Conservation (phyloP, 92 coral and sea anemone species). For the Montipora capitata region DNA sequence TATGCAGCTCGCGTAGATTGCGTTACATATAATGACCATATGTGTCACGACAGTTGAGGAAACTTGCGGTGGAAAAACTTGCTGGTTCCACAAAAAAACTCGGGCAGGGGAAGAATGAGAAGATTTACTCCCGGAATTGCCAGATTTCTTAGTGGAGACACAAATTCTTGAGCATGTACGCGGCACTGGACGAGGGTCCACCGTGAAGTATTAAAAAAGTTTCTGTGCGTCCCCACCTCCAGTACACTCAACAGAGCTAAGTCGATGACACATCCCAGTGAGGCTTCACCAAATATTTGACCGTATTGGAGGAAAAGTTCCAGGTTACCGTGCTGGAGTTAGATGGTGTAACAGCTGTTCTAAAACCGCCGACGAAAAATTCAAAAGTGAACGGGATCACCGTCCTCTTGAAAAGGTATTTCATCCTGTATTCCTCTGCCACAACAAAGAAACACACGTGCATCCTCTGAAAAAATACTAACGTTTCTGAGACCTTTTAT, state of each 20-base stretch:
- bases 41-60: not conserved
- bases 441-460: not conserved
- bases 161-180: not conserved
- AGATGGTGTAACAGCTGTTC: not conserved
- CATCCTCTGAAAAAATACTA: not conserved
- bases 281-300: not conserved
- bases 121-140: not conserved
- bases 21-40: not conserved
- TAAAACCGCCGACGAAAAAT: not conserved
- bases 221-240: conserved; percentile 11
- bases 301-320: not conserved
- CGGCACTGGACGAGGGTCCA: not conserved
- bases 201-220: not conserved
- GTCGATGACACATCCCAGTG: not conserved
- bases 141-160: not conserved
- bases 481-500: not conserved
- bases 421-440: not conserved
- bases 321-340: not conserved
- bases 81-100: not conserved
- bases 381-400: not conserved
- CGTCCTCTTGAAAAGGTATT: not conserved
- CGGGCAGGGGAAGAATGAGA: conserved; percentile 5
- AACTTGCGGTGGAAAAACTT: not conserved
- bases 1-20: not conserved
- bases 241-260: not conserved